Base-by-base conservation (phyloP, 1,140 invertebrate genomes). In the Philaenus spumarius region DNA sequence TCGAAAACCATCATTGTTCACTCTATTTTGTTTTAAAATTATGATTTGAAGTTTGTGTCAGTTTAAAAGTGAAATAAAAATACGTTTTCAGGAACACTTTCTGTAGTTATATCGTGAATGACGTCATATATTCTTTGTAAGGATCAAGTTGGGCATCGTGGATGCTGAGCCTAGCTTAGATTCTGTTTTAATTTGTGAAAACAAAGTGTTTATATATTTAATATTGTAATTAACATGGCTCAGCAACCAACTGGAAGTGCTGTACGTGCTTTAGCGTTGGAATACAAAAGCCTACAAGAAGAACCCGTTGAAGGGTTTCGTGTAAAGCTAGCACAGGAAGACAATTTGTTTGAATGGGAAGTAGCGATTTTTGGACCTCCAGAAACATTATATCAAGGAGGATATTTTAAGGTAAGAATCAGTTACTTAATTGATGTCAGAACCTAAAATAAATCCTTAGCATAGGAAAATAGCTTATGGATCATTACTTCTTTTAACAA, bases 281-380 rank as follows among this genome's bases (percentile, higher is more conserved):
- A 99, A 76, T 95, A 98, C 71, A 97, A 97, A 77, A 93, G 92
- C 72, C 79, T 99, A 39, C 90, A 95, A 75, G 94, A 97, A 71
- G 95, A 98, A 72, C 97, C 97, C 23, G 93, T 99, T 24, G 97
- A 99, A 80, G 97, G 97, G 39, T 99, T 99, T 76, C 83, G 92
- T 68, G 95, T 99, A 47, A 97, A 96, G 76, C 80, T 98, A 64
- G 83, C 93, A 62, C 93, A 95, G 74, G 97, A 99, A 72, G 94
- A 97, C 75, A 98, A 98, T 82, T 82, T 99, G 64, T 99, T 98
- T 77, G 94, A 98, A 77, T 99, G 97, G 97, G 95, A 93, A 80
- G 97, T 99, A 47, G 97, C 95, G 68, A 97, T 97, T 70, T 99
- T 98, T 75, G 97, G 97, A 60, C 97, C 97, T 24, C 97, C 97